A percentile compares a stretch with the other conserved stretches of the same genome.
Conservation (phyloP, 1,140 invertebrate species). For the Delia radicum region DNA sequence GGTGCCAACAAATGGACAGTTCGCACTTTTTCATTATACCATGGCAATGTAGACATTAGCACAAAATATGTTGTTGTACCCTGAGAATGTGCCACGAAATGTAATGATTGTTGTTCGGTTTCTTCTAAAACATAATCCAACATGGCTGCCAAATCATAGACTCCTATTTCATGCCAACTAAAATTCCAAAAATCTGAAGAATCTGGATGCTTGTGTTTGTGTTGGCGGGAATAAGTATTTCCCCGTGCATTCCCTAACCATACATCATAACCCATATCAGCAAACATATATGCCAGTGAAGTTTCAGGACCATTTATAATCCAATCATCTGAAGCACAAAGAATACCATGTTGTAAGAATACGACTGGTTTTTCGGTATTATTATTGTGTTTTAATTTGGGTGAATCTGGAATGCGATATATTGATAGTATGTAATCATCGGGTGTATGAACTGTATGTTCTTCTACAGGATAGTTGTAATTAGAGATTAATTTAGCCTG, state of each 20-base stretch:
- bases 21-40: conserved; percentile 63
- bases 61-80: conserved; percentile 63
- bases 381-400: conserved; percentile 27
- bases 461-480: conserved; percentile 64
- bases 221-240: conserved; percentile 65
- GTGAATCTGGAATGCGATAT: conserved; percentile 58
- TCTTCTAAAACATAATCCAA: conserved; percentile 66
- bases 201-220: conserved; percentile 61
- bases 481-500: conserved; percentile 55
- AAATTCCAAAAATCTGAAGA: conserved; percentile 64
- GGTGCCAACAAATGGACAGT: conserved; percentile 63
- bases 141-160: conserved; percentile 68
- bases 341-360: conserved; percentile 75
- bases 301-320: conserved; percentile 68
- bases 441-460: conserved; percentile 56
- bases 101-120: conserved; percentile 59
- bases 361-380: conserved; percentile 55
- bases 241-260: conserved; percentile 65
- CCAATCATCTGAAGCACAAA: conserved; percentile 75
- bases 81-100: conserved; percentile 68
- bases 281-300: conserved; percentile 61
- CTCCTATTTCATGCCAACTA: conserved; percentile 68
- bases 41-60: conserved; percentile 58
- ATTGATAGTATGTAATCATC: conserved; percentile 62
- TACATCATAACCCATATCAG: conserved; percentile 75